phyloP scores from a whole-genome alignment of 2,888 invertebrate species.

The Neocrepidodera transversa region DNA sequence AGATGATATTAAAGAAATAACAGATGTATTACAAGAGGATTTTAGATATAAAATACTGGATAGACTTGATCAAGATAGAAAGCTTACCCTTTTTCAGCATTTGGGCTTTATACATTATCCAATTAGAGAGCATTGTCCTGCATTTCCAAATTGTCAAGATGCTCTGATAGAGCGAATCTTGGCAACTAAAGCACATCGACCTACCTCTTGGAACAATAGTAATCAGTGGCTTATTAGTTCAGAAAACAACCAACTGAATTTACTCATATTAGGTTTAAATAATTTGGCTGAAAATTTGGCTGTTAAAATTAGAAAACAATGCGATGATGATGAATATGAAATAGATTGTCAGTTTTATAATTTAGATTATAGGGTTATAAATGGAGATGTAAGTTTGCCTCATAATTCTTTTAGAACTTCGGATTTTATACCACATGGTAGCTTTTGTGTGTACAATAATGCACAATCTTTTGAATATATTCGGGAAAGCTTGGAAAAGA shows the following conservation, averaged over 20 bases:
- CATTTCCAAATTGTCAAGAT: constrained; percentile 84
- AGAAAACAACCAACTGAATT: constrained; percentile 79
- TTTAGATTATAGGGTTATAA: constrained; percentile 84
- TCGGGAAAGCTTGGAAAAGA: constrained; percentile 88
- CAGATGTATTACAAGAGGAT: constrained; percentile 89
- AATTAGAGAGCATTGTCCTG: constrained; percentile 92
- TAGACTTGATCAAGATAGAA: constrained; percentile 92
- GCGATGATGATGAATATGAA: constrained; percentile 85
- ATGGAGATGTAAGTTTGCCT: constrained; percentile 82
- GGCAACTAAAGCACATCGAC: constrained; percentile 72
- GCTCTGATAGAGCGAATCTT: constrained; percentile 76
- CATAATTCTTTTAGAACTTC: constrained; percentile 83
- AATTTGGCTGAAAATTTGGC: constrained; percentile 88
- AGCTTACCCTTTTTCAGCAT: constrained; percentile 93
- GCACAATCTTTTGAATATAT: constrained; percentile 92
- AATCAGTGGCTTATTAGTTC: constrained; percentile 71
- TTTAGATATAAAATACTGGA: constrained; percentile 94
- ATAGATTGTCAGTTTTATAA: constrained; percentile 82
- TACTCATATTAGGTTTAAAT: constrained; percentile 87
- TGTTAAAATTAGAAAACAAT: constrained; percentile 84
- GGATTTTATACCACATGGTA: constrained; percentile 90
- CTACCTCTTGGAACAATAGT: constrained; percentile 68
- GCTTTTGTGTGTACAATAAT: constrained; percentile 89
- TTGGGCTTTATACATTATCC: constrained; percentile 95
- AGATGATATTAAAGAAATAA: constrained; percentile 93